phyloP scores from a whole-genome alignment of 2,888 invertebrate species.

The Catocala sponsa region DNA sequence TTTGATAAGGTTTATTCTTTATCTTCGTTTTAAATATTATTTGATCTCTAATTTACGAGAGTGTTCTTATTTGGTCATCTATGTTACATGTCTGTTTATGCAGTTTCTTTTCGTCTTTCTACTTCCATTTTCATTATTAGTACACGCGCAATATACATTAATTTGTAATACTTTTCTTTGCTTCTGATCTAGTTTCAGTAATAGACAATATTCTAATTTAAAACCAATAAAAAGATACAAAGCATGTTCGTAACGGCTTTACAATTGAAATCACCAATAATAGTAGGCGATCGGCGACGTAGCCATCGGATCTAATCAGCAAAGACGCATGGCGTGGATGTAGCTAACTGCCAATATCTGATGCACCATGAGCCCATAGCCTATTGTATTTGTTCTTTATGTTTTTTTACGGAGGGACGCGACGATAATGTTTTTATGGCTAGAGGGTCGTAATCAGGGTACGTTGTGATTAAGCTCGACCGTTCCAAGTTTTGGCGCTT shows the following conservation, averaged over 20 bases:
- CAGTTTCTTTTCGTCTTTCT: too few relatives aligned
- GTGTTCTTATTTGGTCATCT: too few relatives aligned
- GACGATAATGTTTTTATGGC: conserved; percentile 88
- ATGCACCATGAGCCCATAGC: conserved; percentile 77
- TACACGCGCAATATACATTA: too few relatives aligned
- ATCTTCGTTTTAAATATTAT: neutral
- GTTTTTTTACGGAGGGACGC: conserved; percentile 84
- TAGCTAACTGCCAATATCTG: conserved; percentile 86
- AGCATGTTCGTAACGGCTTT: conserved; percentile 57
- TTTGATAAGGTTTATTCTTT: conserved; percentile 19
- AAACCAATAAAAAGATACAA: conserved; percentile 37
- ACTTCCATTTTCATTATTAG: too few relatives aligned
- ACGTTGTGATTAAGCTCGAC: conserved; percentile 83
- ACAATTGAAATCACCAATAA: conserved; percentile 77
- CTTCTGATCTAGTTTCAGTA: neutral
- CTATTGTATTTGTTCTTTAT: conserved; percentile 87
- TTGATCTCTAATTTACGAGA: neutral
- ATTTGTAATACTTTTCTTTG: too few relatives aligned
- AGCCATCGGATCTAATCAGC: conserved; percentile 73
- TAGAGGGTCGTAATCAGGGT: conserved; percentile 85
- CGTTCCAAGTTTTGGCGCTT: conserved; percentile 54
- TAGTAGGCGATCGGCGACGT: conserved; percentile 39
- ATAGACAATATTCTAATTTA: conserved; percentile 39
- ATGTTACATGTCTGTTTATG: too few relatives aligned
- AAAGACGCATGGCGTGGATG: conserved; percentile 78